phyloP scores from a whole-genome alignment of 2,888 invertebrate genomes.

The Brachynemurus nebulosus region DNA sequence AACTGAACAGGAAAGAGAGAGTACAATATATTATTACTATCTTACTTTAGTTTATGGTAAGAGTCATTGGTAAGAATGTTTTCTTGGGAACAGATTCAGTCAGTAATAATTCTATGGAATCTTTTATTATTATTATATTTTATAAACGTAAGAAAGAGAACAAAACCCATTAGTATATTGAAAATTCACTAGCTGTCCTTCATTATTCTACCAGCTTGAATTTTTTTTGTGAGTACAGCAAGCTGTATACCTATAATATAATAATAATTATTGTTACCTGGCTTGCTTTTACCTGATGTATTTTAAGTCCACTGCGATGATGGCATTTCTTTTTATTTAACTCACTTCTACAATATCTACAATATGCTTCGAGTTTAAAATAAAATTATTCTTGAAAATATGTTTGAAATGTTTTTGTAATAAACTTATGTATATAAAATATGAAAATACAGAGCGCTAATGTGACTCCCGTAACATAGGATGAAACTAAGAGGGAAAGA shows the following conservation, averaged over 20 bases:
- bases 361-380: no score
- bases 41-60: neutral
- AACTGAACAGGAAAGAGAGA: constrained; percentile 10
- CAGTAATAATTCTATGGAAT: neutral
- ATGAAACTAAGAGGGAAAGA: no score
- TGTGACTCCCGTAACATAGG: no score
- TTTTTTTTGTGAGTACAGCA: neutral
- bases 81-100: constrained; percentile 8
- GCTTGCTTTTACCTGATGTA: constrained; percentile 7
- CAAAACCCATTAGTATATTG: neutral
- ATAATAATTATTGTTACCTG: constrained; percentile 3
- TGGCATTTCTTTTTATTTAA: no score
- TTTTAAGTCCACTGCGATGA: no score
- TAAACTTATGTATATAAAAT: no score
- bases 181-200: neutral
- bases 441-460: no score
- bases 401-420: no score
- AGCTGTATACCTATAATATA: neutral
- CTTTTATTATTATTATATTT: neutral
- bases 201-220: neutral
- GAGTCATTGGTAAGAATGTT: constrained; percentile 8
- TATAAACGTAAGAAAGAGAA: neutral
- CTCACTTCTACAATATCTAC: no score
- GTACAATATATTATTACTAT: neutral
- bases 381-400: no score